Evolutionary conservation across 2,888 invertebrate species (phyloP).

Genomic region (Fragum whitleyi): DNA sequence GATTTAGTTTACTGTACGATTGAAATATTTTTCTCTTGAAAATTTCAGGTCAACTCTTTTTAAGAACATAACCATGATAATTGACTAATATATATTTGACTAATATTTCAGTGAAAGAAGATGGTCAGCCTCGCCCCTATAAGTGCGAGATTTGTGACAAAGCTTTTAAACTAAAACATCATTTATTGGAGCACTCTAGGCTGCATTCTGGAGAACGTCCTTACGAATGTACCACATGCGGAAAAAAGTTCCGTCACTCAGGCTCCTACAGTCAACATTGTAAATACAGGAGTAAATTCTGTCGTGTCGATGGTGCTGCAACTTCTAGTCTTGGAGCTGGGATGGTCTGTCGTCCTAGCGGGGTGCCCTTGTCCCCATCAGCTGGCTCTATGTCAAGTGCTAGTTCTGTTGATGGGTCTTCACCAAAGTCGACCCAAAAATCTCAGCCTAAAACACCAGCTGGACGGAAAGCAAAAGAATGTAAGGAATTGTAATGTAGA

Average conservation of each 20-base stretch:
- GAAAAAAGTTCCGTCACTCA: slow-evolving; percentile 73
- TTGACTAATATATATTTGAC: neutral
- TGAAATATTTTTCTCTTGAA: too few relatives aligned
- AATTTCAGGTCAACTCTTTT: too few relatives aligned
- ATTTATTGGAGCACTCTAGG: slow-evolving; percentile 72
- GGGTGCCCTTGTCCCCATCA: slow-evolving; percentile 30
- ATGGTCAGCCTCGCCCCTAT: slow-evolving; percentile 68
- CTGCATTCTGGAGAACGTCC: slow-evolving; percentile 73
- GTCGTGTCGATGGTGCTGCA: slow-evolving; percentile 35
- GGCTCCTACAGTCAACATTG: slow-evolving; percentile 75
- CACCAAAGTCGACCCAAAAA: slow-evolving; percentile 52
- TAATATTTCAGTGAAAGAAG: slow-evolving; percentile 62
- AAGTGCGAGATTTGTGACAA: slow-evolving; percentile 74
- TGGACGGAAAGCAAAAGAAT: slow-evolving; percentile 65
- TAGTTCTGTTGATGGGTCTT: slow-evolving; percentile 41
- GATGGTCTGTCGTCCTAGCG: neutral
- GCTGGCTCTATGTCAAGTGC: slow-evolving; percentile 38
- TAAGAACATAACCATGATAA: neutral
- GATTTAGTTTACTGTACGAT: too few relatives aligned
- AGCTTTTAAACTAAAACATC: slow-evolving; percentile 74
- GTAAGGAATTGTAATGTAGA: slow-evolving; percentile 58
- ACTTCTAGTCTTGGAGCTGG: slow-evolving; percentile 1
- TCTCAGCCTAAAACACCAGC: slow-evolving; percentile 47
- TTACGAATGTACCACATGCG: slow-evolving; percentile 68
- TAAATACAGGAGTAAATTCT: slow-evolving; percentile 65